Base-by-base conservation (phyloP, 2,113 vertebrate species). In the Prionailurus bengalensis region DNA sequence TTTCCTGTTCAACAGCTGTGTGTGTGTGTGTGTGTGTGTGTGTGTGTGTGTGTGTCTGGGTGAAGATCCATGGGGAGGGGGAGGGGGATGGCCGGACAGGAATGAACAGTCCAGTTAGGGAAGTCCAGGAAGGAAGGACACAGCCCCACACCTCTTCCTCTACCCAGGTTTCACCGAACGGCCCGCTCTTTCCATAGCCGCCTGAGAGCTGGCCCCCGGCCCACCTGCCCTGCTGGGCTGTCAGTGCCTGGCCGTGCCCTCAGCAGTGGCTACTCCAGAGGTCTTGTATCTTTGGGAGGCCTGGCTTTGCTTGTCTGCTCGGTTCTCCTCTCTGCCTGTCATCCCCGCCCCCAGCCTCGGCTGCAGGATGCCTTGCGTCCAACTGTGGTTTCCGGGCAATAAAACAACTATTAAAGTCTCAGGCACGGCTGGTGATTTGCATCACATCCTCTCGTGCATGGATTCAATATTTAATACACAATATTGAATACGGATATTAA, bases 401-500 rank as follows among this genome's bases (percentile, higher is more conserved):
- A 98, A 98, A 98, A 98, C 95, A 98, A 98, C 98, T 98, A 98
- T 99, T 98, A 98, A 97, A 99, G 98, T 98, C 98, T 98, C 97
- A 98, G 98, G 98, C 98, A 98, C 98, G 97, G 98, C 98, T 98
- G 97, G 98, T 98, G 98, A 98, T 98, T 99, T 98, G 98, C 98
- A 98, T 98, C 98, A 98, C 98, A 98, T 98, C 98, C 98, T 98
- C 98, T 98, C 98, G 98, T 98, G 98, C 98, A 98, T 97, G 98
- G 98, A 99, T 98, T 97, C 98, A 98, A 98, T 98, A 98, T 98
- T 98, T 99, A 98, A 97, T 98, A 98, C 98, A 98, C 98, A 98
- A 98, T 98, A 99, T 99, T 98, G 98, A 99, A 98, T 98, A 98
- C 97, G 97, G 98, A 98, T 98, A 99, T 99, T 98, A 98, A 99